phyloP scores from a whole-genome alignment of 2,797 vertebrate genomes.

The Macropodus opercularis region DNA sequence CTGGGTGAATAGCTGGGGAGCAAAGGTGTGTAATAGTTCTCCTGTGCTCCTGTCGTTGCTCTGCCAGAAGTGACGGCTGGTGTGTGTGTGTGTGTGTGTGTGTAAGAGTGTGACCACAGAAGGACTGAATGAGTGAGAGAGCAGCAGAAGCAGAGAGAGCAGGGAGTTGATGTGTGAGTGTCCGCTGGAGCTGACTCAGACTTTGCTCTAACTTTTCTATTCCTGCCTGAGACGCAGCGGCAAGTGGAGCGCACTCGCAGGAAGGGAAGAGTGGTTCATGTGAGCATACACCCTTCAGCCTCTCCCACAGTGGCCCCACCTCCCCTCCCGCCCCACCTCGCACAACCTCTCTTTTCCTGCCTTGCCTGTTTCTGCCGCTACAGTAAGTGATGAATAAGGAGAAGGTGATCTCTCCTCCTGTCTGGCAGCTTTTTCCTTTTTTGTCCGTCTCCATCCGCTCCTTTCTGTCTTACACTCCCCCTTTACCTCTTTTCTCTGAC shows the following conservation, averaged over 20 bases:
- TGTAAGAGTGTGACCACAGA: conserved; percentile 19
- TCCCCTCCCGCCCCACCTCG: conserved; percentile 49
- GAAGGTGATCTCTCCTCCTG: conserved; percentile 55
- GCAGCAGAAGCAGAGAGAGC: conserved; percentile 10
- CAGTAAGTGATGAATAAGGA: conserved; percentile 37
- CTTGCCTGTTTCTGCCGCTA: conserved; percentile 20
- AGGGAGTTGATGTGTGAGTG: conserved; percentile 53
- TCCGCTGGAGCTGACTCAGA: conserved; percentile 65
- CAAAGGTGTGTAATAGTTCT: conserved; percentile 67
- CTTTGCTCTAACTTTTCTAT: conserved; percentile 77
- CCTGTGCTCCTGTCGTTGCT: conserved; percentile 68
- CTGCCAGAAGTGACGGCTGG: conserved; percentile 66
- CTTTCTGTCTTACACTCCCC: conserved; percentile 12
- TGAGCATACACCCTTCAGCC: conserved; percentile 81
- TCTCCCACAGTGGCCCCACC: conserved; percentile 74
- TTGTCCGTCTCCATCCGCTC: conserved; percentile 10
- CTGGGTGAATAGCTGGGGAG: conserved; percentile 58
- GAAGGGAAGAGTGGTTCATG: conserved; percentile 76
- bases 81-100: conserved; percentile 36
- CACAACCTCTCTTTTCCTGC: conserved; percentile 34
- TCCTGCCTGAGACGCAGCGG: conserved; percentile 61
- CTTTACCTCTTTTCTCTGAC: conserved; percentile 53
- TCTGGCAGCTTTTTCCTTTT: conserved; percentile 43
- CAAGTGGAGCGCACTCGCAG: conserved; percentile 70
- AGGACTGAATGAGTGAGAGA: conserved; percentile 43